These are phyloP conservation scores for Paracanthobrama guichenoti DNA, from an alignment of 2,113 vertebrate genomes.

Conservation along the genomic window DNA sequence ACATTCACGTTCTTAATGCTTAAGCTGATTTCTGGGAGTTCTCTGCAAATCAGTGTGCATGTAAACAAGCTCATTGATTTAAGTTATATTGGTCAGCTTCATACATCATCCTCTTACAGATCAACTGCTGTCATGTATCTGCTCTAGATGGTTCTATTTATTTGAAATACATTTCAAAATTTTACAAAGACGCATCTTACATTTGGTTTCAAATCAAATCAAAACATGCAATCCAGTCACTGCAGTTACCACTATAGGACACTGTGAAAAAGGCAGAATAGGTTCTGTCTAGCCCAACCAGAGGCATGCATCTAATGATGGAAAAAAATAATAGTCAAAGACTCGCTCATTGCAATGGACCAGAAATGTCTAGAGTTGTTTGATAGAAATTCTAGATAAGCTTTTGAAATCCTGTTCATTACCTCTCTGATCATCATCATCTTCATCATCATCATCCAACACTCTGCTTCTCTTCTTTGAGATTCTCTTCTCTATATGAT, in stretches of 20 bases:
- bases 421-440: conserved; percentile 65
- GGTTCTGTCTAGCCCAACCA: too few relatives aligned
- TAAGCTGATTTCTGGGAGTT: too few relatives aligned
- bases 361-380: not conserved
- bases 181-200: not conserved
- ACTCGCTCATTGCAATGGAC: not conserved
- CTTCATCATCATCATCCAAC: conserved; percentile 73
- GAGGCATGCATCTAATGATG: too few relatives aligned
- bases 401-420: conserved; percentile 35
- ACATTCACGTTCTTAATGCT: too few relatives aligned
- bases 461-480: conserved; percentile 75
- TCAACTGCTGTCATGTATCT: too few relatives aligned
- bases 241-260: not conserved
- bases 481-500: conserved; percentile 27
- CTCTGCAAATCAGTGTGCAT: too few relatives aligned
- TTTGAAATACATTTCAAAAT: not conserved
- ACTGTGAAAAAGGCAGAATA: not conserved
- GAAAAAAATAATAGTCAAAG: too few relatives aligned
- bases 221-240: not conserved
- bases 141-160: too few relatives aligned
- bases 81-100: too few relatives aligned
- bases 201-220: not conserved
- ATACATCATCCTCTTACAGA: too few relatives aligned
- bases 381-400: not conserved
- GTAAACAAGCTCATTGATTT: too few relatives aligned